Conservation (phyloP, 2,797 vertebrate genomes). For the Chaunax sp. region DNA sequence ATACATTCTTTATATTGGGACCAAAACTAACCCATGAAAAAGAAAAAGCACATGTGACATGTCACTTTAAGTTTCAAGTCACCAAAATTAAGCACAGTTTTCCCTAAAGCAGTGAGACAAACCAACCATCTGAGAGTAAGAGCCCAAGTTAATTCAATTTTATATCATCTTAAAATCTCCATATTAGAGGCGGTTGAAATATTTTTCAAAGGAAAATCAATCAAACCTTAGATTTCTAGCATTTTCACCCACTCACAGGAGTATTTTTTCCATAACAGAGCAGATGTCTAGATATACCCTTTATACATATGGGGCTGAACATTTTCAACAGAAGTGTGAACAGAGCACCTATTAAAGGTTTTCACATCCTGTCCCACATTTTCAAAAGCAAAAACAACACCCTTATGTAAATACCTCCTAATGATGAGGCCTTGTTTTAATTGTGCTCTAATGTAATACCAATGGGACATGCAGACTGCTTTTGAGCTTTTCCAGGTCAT, state of each 20-base stretch:
- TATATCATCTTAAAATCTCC: constrained; percentile 62
- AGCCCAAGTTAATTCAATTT: constrained; percentile 69
- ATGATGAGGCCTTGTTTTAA: constrained; percentile 66
- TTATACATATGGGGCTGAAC: constrained; percentile 18
- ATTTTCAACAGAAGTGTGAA: constrained; percentile 20
- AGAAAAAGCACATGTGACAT: constrained; percentile 18
- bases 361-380: constrained; percentile 56
- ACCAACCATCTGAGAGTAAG: constrained; percentile 54
- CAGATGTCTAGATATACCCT: background rate
- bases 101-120: constrained; percentile 55
- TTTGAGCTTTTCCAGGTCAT: constrained; percentile 69
- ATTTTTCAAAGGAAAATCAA: constrained; percentile 72
- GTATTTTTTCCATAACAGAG: constrained; percentile 18
- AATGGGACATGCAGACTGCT: constrained; percentile 53
- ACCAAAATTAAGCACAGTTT: constrained; percentile 41
- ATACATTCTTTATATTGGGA: background rate
- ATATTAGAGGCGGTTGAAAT: constrained; percentile 64
- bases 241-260: constrained; percentile 44
- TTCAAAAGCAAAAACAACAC: constrained; percentile 52
- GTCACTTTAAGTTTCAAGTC: constrained; percentile 50
- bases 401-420: constrained; percentile 54
- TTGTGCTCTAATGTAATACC: constrained; percentile 65
- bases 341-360: constrained; percentile 24
- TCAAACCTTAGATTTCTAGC: constrained; percentile 62
- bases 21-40: constrained; percentile 41